Conservation (phyloP, 2,888 invertebrate genomes). For the Lymantria monacha region DNA sequence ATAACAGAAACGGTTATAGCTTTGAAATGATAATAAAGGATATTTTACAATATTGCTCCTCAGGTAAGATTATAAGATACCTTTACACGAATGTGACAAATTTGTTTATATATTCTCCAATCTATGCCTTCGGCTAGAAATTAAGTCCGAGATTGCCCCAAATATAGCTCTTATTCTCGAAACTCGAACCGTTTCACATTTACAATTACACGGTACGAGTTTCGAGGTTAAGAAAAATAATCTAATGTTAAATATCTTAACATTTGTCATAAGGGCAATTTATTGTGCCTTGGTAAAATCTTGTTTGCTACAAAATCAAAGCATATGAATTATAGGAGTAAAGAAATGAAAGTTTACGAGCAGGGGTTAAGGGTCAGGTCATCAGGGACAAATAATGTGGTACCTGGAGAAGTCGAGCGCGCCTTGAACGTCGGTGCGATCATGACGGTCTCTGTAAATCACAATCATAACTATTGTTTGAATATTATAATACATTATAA, state of each 20-base stretch:
- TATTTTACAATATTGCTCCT: neutral
- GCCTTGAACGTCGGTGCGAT: conserved; percentile 92
- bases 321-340: conserved; percentile 35
- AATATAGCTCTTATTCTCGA: conserved; percentile 8
- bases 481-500: neutral
- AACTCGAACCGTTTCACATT: conserved; percentile 1
- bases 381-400: conserved; percentile 37
- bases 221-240: no score
- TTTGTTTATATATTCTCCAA: neutral
- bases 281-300: no score
- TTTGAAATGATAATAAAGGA: neutral
- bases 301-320: conserved; percentile 20
- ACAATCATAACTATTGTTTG: conserved; percentile 51
- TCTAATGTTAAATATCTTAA: no score
- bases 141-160: conserved; percentile 1
- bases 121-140: neutral
- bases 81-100: neutral
- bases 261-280: no score
- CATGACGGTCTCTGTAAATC: conserved; percentile 86
- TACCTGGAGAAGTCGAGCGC: conserved; percentile 88
- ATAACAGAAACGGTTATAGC: neutral
- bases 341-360: conserved; percentile 10
- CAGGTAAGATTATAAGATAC: neutral
- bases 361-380: conserved; percentile 27
- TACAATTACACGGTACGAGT: neutral